Conservation (phyloP, 2,888 invertebrate genomes). For the Microctonus brassicae region DNA sequence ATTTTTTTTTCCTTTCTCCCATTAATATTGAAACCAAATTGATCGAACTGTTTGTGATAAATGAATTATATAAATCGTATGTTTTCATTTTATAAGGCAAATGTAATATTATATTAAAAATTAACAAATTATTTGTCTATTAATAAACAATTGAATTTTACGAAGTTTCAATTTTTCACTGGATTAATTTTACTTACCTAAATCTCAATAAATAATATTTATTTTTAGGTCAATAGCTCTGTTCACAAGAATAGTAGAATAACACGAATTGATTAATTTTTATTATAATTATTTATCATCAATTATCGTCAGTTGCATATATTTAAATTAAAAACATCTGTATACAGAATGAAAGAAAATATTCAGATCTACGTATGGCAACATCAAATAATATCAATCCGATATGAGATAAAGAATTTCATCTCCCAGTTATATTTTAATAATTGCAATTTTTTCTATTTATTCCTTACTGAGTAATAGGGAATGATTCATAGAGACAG, state of each 20-base stretch:
- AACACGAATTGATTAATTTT: conserved; percentile 48
- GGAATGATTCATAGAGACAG: conserved; percentile 33
- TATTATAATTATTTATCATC: conserved; percentile 51
- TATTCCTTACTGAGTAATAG: not conserved
- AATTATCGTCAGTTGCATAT: conserved; percentile 42
- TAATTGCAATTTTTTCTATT: conserved; percentile 22
- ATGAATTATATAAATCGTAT: not conserved
- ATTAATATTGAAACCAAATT: conserved; percentile 5
- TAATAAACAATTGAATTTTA: not conserved
- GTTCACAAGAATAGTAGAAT: conserved; percentile 53
- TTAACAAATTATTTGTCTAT: not conserved
- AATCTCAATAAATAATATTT: conserved; percentile 59
- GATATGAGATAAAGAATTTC: conserved; percentile 19
- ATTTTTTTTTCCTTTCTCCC: not conserved
- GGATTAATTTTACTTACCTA: conserved; percentile 35
- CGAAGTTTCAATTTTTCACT: not conserved
- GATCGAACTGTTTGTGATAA: not conserved
- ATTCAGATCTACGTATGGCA: not conserved
- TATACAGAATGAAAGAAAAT: not conserved
- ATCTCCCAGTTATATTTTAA: conserved; percentile 4
- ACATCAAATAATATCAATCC: not conserved
- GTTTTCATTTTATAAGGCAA: not conserved
- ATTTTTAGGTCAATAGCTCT: conserved; percentile 58
- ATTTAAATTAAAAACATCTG: not conserved
- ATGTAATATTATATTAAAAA: not conserved